These are phyloP conservation scores for Alexandromys fortis DNA, from an alignment of 2,113 vertebrate species.

Conservation along the genomic window DNA sequence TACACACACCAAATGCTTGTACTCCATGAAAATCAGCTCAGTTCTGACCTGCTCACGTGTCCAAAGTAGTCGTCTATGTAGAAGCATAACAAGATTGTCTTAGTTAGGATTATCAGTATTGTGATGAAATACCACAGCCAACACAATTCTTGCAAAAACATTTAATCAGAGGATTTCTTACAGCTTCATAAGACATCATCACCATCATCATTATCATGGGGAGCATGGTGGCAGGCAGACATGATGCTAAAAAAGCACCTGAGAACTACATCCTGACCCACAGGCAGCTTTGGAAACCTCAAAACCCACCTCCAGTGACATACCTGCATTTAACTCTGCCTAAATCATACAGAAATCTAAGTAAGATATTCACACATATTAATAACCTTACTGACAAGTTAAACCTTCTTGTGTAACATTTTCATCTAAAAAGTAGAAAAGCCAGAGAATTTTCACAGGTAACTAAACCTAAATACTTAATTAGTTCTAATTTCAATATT, in stretches of 20 bases:
- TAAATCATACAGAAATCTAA: background rate
- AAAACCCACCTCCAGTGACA: background rate
- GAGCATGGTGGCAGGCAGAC: background rate
- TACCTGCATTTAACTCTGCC: background rate
- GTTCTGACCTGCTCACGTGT: background rate
- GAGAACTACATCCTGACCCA: background rate
- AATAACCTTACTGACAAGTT: background rate
- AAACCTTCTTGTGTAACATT: background rate
- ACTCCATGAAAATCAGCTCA: background rate
- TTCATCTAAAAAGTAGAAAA: constrained; percentile 1
- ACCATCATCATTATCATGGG: background rate
- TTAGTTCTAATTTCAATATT: background rate
- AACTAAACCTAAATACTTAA: constrained; percentile 36
- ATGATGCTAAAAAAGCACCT: background rate
- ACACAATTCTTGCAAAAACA: background rate
- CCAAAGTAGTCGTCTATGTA: background rate
- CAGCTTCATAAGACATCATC: background rate
- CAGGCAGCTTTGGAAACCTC: background rate
- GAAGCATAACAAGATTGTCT: background rate
- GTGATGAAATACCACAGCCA: background rate
- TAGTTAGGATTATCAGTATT: background rate
- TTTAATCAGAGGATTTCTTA: background rate
- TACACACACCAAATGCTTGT: background rate
- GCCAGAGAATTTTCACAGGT: background rate
- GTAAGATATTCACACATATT: background rate